A percentile compares a stretch with the other conserved stretches of the same genome.
Evolutionary conservation across 2,797 vertebrate species (phyloP).

Genomic region (Enoplosus armatus): DNA sequence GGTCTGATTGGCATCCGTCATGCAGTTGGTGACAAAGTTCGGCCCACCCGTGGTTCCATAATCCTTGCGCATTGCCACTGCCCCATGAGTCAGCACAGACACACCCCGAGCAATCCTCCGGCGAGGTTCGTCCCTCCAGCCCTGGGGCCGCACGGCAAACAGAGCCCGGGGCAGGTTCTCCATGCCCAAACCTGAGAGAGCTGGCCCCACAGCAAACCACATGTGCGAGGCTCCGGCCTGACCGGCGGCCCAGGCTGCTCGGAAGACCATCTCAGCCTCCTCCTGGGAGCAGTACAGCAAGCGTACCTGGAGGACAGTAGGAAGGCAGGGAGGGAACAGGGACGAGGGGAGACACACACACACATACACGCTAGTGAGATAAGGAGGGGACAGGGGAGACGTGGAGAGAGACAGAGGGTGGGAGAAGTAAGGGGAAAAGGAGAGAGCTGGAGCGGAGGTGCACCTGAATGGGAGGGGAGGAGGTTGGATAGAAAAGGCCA

Average conservation of each 20-base stretch:
- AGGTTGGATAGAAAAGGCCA: constrained; percentile 56
- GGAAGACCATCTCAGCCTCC: constrained; percentile 92
- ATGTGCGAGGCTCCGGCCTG: constrained; percentile 93
- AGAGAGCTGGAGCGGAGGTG: constrained; percentile 68
- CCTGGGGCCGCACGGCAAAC: constrained; percentile 93
- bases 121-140: constrained; percentile 93
- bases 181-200: constrained; percentile 88
- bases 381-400: constrained; percentile 75
- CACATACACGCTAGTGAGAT: constrained; percentile 83
- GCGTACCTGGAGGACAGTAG: constrained; percentile 86
- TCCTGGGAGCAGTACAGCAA: constrained; percentile 96
- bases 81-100: constrained; percentile 93
- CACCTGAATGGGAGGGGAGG: constrained; percentile 44
- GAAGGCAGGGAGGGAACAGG: constrained; percentile 72
- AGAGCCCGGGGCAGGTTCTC: constrained; percentile 90
- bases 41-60: constrained; percentile 90
- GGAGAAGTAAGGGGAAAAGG: constrained; percentile 71
- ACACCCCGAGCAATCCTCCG: constrained; percentile 91
- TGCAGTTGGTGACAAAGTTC: constrained; percentile 93
- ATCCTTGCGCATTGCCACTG: constrained; percentile 92
- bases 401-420: constrained; percentile 72
- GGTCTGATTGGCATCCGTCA: constrained; percentile 91
- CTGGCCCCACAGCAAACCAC: constrained; percentile 95
- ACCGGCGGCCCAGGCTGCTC: constrained; percentile 90
- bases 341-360: constrained; percentile 78